Conservation (phyloP, 2,113 vertebrate genomes). For the Lontra canadensis region DNA sequence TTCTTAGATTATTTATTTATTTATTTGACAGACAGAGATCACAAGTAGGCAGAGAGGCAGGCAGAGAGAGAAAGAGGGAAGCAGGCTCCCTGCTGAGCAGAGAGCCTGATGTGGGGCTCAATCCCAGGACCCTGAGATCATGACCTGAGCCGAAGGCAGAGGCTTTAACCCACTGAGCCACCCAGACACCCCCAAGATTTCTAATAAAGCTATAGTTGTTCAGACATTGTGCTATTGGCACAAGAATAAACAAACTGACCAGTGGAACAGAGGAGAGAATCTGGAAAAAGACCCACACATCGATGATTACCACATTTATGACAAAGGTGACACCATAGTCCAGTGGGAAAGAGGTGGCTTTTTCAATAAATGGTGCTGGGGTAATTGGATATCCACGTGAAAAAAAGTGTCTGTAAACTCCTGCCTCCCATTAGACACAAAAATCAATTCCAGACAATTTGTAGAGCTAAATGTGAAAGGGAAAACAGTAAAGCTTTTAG, state of each 20-base stretch:
- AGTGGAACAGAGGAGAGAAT: not conserved
- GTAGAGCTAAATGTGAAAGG: not conserved
- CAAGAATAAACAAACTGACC: not conserved
- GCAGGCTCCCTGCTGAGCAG: too few species aligned
- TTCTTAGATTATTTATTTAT: not conserved
- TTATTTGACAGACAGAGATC: too few species aligned
- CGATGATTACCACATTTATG: not conserved
- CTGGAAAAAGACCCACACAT: not conserved
- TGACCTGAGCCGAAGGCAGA: too few species aligned
- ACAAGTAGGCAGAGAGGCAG: too few species aligned
- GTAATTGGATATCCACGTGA: rapidly evolving
- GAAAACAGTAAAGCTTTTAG: not conserved
- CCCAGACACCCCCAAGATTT: not conserved
- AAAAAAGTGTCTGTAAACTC: not conserved
- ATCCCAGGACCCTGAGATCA: too few species aligned
- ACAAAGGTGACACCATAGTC: not conserved
- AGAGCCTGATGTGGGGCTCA: too few species aligned
- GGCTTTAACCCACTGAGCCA: too few species aligned
- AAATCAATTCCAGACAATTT: not conserved
- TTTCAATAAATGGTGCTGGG: not conserved
- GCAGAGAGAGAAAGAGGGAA: too few species aligned
- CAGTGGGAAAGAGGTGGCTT: not conserved
- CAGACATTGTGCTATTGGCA: rapidly evolving
- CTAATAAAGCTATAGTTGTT: not conserved
- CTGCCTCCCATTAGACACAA: not conserved